A percentile compares a stretch with the other conserved stretches of the same genome.
Evolutionary conservation across 2,797 vertebrate species (phyloP).

Genomic region (Psittacula echo): DNA sequence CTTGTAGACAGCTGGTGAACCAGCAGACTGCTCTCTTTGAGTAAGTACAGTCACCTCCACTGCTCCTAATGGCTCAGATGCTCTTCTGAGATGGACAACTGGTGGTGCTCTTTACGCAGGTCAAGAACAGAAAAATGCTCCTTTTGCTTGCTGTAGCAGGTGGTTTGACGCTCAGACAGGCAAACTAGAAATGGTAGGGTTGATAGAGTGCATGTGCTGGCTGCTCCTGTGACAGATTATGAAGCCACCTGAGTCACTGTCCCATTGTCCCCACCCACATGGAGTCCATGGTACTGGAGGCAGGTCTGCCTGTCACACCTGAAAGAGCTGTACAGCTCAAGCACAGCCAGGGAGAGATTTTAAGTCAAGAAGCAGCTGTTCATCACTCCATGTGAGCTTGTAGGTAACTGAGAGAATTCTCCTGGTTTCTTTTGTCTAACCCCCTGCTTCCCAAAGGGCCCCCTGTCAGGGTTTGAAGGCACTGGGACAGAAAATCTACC

Average conservation of each 20-base stretch:
- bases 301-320: slow-evolving; percentile 59
- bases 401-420: slow-evolving; percentile 44
- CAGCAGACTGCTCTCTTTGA: not conserved
- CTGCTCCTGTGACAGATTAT: slow-evolving; percentile 5
- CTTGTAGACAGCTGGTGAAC: not conserved
- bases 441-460: not conserved
- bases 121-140: not conserved
- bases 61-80: not conserved
- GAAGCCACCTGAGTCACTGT: slow-evolving; percentile 17
- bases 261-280: not conserved
- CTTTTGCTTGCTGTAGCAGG: not conserved
- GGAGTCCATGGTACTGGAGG: not conserved
- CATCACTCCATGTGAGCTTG: slow-evolving; percentile 9
- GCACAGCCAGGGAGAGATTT: slow-evolving; percentile 15
- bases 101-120: not conserved
- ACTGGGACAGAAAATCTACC: slow-evolving; percentile 48
- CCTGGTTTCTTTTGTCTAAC: slow-evolving; percentile 33
- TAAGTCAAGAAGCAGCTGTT: slow-evolving; percentile 63
- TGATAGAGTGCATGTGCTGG: not conserved
- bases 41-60: not conserved
- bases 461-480: slow-evolving; percentile 46
- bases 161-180: not conserved
- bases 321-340: slow-evolving; percentile 24
- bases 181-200: not conserved
- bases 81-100: not conserved